A percentile compares a stretch with the other conserved stretches of the same genome.
These are phyloP conservation scores for Lithophane socia DNA, from an alignment of 2,888 invertebrate genomes.

Conservation along the genomic window DNA sequence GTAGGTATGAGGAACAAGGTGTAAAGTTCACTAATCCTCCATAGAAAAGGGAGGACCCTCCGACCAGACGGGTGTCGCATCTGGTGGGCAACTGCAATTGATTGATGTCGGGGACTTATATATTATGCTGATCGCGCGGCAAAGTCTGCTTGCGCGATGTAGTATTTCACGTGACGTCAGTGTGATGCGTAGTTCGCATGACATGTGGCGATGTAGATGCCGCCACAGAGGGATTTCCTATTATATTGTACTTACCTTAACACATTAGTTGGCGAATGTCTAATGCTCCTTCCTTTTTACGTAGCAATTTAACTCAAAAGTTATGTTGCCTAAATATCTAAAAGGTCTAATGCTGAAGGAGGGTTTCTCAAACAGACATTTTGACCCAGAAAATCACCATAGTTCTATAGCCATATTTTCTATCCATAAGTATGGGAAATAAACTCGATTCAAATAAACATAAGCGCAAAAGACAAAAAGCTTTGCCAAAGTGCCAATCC, in stretches of 20 bases:
- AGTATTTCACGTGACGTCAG: no score
- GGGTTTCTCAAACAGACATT: background rate
- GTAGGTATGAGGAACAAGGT: no score
- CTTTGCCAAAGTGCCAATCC: background rate
- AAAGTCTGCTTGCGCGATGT: no score
- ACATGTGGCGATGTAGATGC: no score
- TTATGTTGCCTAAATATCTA: background rate
- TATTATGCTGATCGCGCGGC: no score
- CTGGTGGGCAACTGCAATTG: no score
- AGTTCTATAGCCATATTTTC: background rate
- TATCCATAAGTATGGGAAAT: background rate
- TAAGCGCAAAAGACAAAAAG: background rate
- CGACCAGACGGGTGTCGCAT: no score
- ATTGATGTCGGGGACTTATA: no score
- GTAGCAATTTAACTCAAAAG: background rate
- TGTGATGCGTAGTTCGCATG: no score
- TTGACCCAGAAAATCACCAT: background rate
- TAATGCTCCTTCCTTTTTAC: background rate
- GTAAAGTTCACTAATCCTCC: no score
- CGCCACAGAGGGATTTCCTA: background rate
- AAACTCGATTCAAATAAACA: background rate
- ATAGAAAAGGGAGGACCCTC: no score
- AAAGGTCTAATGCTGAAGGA: background rate
- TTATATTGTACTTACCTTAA: background rate
- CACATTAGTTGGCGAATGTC: background rate